A percentile compares a stretch with the other conserved stretches of the same genome.
phyloP scores from a whole-genome alignment of 2,888 invertebrate genomes.

The Parasteatoda lunata region DNA sequence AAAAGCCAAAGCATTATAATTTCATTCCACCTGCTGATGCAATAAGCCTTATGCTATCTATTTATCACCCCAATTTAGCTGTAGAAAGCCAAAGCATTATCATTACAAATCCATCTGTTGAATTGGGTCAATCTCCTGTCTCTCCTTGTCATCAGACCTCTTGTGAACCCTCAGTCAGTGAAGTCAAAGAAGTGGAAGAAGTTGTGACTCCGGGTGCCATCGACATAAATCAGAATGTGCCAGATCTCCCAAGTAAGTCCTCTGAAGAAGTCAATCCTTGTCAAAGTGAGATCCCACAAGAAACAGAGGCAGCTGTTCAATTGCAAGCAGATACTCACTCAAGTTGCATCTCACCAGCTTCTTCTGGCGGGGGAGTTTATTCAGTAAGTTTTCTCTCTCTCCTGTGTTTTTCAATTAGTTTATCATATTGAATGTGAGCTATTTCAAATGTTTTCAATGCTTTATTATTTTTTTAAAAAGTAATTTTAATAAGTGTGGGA shows the following conservation, averaged over 20 bases:
- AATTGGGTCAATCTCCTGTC: slow-evolving; percentile 68
- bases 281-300: background rate
- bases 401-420: background rate
- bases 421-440: too few species aligned
- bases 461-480: too few species aligned
- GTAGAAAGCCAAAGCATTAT: slow-evolving; percentile 72
- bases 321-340: slow-evolving; percentile 76
- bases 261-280: background rate
- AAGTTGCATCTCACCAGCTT: slow-evolving; percentile 88
- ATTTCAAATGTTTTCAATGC: too few species aligned
- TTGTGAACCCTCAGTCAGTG: background rate
- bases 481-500: too few species aligned
- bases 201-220: background rate
- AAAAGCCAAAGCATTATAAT: background rate
- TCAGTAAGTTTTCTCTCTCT: slow-evolving; percentile 79
- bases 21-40: background rate
- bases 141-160: background rate
- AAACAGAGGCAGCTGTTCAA: background rate
- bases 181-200: background rate
- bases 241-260: background rate
- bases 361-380: slow-evolving; percentile 92
- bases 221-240: background rate
- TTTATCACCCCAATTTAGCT: background rate
- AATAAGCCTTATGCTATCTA: background rate
- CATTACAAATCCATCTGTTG: slow-evolving; percentile 75